These are phyloP conservation scores for Agrotis ipsilon DNA, from an alignment of 2,888 invertebrate species.

Conservation along the genomic window DNA sequence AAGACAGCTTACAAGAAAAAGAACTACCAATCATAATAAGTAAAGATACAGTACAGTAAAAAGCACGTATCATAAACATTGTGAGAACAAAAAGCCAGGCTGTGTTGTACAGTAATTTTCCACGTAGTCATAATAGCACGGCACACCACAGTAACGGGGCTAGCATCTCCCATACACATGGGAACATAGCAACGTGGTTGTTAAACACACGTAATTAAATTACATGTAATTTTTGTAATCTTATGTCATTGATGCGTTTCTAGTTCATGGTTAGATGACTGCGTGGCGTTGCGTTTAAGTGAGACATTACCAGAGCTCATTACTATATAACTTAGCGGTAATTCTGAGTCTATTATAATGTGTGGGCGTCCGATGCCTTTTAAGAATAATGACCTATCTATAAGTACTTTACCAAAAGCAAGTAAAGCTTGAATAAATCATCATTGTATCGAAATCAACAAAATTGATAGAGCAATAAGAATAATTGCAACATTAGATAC, in stretches of 20 bases:
- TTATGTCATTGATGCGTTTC: slow-evolving; percentile 66
- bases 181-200: slow-evolving; percentile 70
- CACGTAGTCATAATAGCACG: slow-evolving; percentile 65
- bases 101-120: slow-evolving; percentile 65
- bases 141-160: slow-evolving; percentile 80
- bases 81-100: slow-evolving; percentile 64
- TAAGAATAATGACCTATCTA: slow-evolving; percentile 22
- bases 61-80: slow-evolving; percentile 59
- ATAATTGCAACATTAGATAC: slow-evolving; percentile 17
- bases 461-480: slow-evolving; percentile 26
- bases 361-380: slow-evolving; percentile 12
- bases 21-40: slow-evolving; percentile 45
- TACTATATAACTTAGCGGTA: slow-evolving; percentile 35
- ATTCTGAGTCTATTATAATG: slow-evolving; percentile 15
- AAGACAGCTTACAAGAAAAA: slow-evolving; percentile 34
- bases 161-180: slow-evolving; percentile 82
- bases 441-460: not conserved
- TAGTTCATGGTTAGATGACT: slow-evolving; percentile 61
- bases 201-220: slow-evolving; percentile 63
- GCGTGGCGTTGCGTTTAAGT: slow-evolving; percentile 39
- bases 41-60: slow-evolving; percentile 50
- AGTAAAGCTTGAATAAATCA: not conserved
- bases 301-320: slow-evolving; percentile 44
- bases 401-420: not conserved
- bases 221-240: slow-evolving; percentile 63